These are phyloP conservation scores for Rallus limicola DNA, from an alignment of 2,113 vertebrate genomes.

Conservation along the genomic window DNA sequence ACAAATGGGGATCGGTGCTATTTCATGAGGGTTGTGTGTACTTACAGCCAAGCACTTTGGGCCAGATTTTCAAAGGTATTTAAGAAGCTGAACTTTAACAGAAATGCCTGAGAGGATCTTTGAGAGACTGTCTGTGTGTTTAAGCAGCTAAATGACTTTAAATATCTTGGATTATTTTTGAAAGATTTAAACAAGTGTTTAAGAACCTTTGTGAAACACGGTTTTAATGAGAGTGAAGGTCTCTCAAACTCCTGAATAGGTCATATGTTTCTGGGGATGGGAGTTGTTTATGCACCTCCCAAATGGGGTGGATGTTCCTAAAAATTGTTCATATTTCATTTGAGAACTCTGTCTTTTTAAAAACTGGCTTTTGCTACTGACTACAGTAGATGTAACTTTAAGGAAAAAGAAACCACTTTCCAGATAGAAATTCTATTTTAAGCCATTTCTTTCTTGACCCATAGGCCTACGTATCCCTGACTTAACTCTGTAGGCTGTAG, in stretches of 20 bases:
- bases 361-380: constrained; percentile 58
- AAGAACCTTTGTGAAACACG: background rate
- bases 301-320: background rate
- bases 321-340: background rate
- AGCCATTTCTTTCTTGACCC: constrained; percentile 65
- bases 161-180: background rate
- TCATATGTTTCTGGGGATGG: background rate
- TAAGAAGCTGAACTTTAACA: background rate
- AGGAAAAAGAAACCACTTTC: constrained; percentile 60
- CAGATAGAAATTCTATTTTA: constrained; percentile 68
- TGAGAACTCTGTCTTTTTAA: constrained; percentile 43
- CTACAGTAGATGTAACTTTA: constrained; percentile 59
- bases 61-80: constrained; percentile 35
- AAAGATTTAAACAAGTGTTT: constrained; percentile 8
- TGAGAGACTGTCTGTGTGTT: background rate
- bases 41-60: background rate
- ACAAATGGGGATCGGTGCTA: background rate
- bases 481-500: constrained; percentile 32
- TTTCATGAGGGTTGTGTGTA: background rate
- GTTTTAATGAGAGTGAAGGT: background rate
- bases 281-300: background rate
- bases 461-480: constrained; percentile 19
- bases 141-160: constrained; percentile 45
- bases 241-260: background rate
- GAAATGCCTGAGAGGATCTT: constrained; percentile 30